Conservation (phyloP, 2,797 vertebrate genomes). For the Notolepis coatsorum region DNA sequence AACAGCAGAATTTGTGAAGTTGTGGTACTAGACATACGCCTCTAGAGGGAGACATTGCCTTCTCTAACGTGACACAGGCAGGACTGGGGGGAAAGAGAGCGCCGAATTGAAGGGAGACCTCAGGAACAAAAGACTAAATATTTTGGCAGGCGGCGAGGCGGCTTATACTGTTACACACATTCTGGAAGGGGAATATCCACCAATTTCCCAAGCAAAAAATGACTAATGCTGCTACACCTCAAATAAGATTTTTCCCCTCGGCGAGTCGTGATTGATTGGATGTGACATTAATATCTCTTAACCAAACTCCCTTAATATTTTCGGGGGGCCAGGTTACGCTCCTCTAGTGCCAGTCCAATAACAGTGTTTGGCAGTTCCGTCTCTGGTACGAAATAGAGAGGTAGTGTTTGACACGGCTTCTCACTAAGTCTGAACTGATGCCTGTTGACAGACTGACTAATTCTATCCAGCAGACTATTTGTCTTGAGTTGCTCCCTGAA, state of each 20-base stretch:
- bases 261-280: constrained; percentile 82
- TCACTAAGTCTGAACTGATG: constrained; percentile 80
- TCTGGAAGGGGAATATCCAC: constrained; percentile 71
- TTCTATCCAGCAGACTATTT: constrained; percentile 79
- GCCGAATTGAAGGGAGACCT: constrained; percentile 63
- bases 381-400: constrained; percentile 74
- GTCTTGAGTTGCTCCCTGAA: constrained; percentile 75
- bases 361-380: constrained; percentile 76
- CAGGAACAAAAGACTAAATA: constrained; percentile 77
- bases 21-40: constrained; percentile 51
- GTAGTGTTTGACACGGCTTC: constrained; percentile 80
- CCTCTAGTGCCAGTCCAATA: constrained; percentile 74
- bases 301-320: constrained; percentile 79
- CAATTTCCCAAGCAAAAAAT: constrained; percentile 79
- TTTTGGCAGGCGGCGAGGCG: constrained; percentile 77
- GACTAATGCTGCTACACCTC: constrained; percentile 79
- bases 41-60: constrained; percentile 81
- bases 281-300: constrained; percentile 84
- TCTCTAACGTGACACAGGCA: constrained; percentile 36
- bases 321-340: constrained; percentile 67
- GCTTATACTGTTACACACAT: constrained; percentile 77
- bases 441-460: constrained; percentile 82
- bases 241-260: constrained; percentile 76
- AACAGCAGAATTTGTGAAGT: background rate
- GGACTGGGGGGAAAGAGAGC: constrained; percentile 15